Conservation (phyloP, 2,113 vertebrate species). For the Tupaia chinensis region DNA sequence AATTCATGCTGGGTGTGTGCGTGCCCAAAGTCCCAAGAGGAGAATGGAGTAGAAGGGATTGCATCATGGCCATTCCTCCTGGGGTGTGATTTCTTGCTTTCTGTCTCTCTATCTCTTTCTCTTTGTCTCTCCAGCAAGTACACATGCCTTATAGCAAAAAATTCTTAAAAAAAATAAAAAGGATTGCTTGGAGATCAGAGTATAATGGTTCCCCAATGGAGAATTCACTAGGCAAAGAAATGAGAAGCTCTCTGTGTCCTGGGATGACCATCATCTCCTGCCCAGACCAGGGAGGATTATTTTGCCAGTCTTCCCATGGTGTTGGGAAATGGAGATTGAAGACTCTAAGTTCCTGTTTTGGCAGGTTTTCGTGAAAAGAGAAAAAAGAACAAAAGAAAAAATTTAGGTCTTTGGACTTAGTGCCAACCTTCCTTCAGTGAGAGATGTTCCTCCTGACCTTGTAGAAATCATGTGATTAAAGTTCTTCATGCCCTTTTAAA, state of each 20-base stretch:
- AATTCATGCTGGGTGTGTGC: too few relatives aligned
- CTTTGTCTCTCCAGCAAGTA: too few relatives aligned
- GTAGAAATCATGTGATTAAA: constrained; percentile 9
- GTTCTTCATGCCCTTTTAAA: constrained; percentile 28
- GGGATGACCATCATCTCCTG: constrained; percentile 41
- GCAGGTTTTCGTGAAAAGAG: constrained; percentile 69
- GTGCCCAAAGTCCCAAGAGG: too few relatives aligned
- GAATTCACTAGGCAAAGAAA: constrained; percentile 27
- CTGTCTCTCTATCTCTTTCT: too few relatives aligned
- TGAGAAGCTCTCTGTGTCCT: constrained; percentile 16
- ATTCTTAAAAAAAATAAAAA: neutral
- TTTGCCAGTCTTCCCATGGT: constrained; percentile 29
- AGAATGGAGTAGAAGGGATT: too few relatives aligned
- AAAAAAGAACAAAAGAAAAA: constrained; percentile 53
- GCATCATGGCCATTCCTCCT: too few relatives aligned
- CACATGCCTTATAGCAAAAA: too few relatives aligned
- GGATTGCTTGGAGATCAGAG: constrained; percentile 6
- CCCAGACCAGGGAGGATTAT: neutral
- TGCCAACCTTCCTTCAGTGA: neutral
- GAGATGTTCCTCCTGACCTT: constrained; percentile 49
- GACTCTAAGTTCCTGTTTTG: constrained; percentile 47
- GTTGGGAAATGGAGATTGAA: neutral
- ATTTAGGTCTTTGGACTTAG: constrained; percentile 11
- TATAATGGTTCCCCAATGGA: constrained; percentile 20
- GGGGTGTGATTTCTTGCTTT: too few relatives aligned